These are phyloP conservation scores for Rhizomys pruinosus DNA, from an alignment of 2,113 vertebrate species.

Conservation along the genomic window DNA sequence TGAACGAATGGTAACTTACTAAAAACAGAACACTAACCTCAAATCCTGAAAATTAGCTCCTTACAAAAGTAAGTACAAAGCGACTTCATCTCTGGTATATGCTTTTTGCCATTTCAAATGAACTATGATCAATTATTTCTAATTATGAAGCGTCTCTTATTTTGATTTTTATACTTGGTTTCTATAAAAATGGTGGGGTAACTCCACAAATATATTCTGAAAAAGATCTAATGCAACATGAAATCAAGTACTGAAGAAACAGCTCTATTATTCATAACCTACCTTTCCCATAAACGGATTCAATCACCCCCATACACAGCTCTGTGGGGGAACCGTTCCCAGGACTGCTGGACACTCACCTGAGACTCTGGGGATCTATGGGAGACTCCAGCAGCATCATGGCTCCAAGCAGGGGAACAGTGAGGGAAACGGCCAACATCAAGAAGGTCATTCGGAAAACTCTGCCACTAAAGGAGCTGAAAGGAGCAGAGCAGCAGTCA, in stretches of 20 bases:
- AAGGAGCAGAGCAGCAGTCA: slow-evolving; percentile 29
- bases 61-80: slow-evolving; percentile 36
- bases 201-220: background rate
- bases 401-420: slow-evolving; percentile 90
- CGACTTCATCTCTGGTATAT: background rate
- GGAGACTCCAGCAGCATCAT: slow-evolving; percentile 93
- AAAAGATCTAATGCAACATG: slow-evolving; percentile 26
- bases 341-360: slow-evolving; percentile 83
- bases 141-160: background rate
- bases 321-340: background rate
- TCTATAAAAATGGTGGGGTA: background rate
- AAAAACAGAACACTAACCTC: background rate
- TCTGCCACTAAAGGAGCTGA: slow-evolving; percentile 94
- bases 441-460: slow-evolving; percentile 94
- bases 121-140: background rate
- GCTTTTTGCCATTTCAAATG: background rate
- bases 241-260: background rate
- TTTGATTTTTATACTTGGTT: background rate
- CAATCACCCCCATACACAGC: background rate
- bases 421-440: slow-evolving; percentile 88
- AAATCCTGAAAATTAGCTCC: background rate
- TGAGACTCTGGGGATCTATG: slow-evolving; percentile 93
- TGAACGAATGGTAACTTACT: background rate
- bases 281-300: background rate
- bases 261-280: background rate